Base-by-base conservation (phyloP, 2,888 invertebrate genomes). In the Cosmia pyralina region DNA sequence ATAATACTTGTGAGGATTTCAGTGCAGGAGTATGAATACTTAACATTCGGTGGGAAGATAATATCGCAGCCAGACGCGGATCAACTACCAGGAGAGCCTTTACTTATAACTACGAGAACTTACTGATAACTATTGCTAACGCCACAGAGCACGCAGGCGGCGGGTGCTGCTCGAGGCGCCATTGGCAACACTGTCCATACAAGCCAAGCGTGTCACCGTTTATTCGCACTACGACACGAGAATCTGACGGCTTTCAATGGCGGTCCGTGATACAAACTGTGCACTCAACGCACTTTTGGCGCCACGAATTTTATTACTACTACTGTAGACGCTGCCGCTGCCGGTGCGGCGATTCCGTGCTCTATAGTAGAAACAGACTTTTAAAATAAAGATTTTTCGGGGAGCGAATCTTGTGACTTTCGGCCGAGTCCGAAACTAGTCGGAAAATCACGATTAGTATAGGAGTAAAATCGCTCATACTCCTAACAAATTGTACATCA, bases 31-130 rank as follows among this genome's bases (percentile, higher is more conserved):
- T 72, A 67, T n/a, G 62, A 68, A 59, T 69, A 75, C 64, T 63
- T 50, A 53, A 69, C 34, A 66, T 68, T 82, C 85, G 85, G 84
- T 84, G 85, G 85, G 86, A 66, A 82, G 76, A 86, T 71, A 58
- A 69, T 66, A 75, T 62, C 69, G 69, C 8, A 67, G 80, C 7
- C 81, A 70, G 77, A 53, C 60, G 74, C 73, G 67, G 77, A 66
- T 44, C 63, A 13, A 55, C 46, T n/a, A 63, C 46, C 53, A 50
- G 57, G 38, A 50, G 59, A 53, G 50, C 60, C 11, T 55, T 15
- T 63, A 11, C 59, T 59, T 76, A 72, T 22, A 13, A 44, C 41
- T 79, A 53, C 28, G 38, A 41, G 34, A 50, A 69, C 48, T 11
- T 48, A 46, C 11, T 22, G 44, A 62, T 15, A 41, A 4, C 11